Evolutionary conservation across 2,113 vertebrate genomes (phyloP), one percentile per base, ranked within the genome.

Genomic region (Sylvilagus bachmani): DNA sequence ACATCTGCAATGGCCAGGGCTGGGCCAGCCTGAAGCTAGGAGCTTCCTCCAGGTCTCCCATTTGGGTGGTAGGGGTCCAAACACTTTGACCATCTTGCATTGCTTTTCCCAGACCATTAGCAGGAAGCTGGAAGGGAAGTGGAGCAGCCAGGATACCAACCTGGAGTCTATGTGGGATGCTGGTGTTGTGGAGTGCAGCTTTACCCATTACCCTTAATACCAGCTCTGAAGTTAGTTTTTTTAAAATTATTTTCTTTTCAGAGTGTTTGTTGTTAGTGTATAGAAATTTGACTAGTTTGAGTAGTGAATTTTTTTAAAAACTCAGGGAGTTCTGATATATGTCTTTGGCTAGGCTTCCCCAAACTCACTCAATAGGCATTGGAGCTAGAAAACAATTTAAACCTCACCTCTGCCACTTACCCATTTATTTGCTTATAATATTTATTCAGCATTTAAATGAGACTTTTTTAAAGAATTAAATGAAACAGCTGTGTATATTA

Each of bases 361-460:
- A 71, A 55, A 44, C 17, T 64, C 29, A 4, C 22, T 55, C 4
- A 55, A 11, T 77, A 70, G 22, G 79, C 25, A 77, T 21, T 71
- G 71, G 24, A 69, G 10, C 29, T 58, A 58, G 53, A 77, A 81
- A 64, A 77, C n/a, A 27, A 27, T 44, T 70, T 94, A 91, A 66
- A 49, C 71, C 8, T 91, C 38, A 71, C 17, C 29, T 83, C 36
- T 62, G 19, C 69, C 11, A 25, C 36, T 95, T 82, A 75, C 4
- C 5, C 17, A 74, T 12, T 90, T 86, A 82, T 19, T 33, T 22
- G 6, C 14, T 83, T 64, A 55, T 91, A 27, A 78, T 8, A 66
- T 93, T 77, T 93, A 36, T 29, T 90, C 27, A 87, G 22, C 31
- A 82, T 33, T 93, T 77, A 95, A 44, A 66, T 80, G 38, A 17